These are phyloP conservation scores for Montipora sp. DNA, from an alignment of 64 coral and sea anemone species.

Conservation along the genomic window DNA sequence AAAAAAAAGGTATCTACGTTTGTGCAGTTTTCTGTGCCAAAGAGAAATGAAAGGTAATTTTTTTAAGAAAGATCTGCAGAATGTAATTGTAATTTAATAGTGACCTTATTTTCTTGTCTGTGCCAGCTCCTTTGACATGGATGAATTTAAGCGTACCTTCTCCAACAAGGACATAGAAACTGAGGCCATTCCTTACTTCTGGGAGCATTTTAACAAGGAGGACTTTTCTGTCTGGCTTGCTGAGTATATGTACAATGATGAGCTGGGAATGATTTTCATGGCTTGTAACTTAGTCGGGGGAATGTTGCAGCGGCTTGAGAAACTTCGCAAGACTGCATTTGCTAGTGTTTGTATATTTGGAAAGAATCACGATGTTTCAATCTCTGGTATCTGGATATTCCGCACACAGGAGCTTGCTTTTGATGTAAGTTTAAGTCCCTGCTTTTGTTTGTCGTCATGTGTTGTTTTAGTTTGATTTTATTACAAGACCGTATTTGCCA, in stretches of 20 bases:
- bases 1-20: too few relatives aligned
- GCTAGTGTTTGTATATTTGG: slow-evolving; percentile 82
- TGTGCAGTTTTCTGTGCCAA: too few relatives aligned
- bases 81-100: background rate
- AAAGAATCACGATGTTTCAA: background rate
- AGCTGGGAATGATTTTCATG: slow-evolving; percentile 80
- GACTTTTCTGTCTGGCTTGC: slow-evolving; percentile 88
- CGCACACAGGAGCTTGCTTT: slow-evolving; percentile 84
- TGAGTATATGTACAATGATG: slow-evolving; percentile 82
- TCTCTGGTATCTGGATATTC: slow-evolving; percentile 89
- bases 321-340: slow-evolving; percentile 85
- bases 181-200: slow-evolving; percentile 88
- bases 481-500: too few relatives aligned
- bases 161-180: slow-evolving; percentile 80
- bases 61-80: too few relatives aligned
- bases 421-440: slow-evolving; percentile 51
- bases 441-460: background rate
- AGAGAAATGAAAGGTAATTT: too few relatives aligned
- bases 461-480: too few relatives aligned
- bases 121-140: slow-evolving; percentile 85
- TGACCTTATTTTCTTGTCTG: background rate
- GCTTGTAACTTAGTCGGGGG: slow-evolving; percentile 85
- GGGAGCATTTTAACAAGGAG: slow-evolving; percentile 96
- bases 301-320: slow-evolving; percentile 91
- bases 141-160: slow-evolving; percentile 86